phyloP scores from a whole-genome alignment of 2,888 invertebrate genomes.

The Drosophila parthenogenetica region DNA sequence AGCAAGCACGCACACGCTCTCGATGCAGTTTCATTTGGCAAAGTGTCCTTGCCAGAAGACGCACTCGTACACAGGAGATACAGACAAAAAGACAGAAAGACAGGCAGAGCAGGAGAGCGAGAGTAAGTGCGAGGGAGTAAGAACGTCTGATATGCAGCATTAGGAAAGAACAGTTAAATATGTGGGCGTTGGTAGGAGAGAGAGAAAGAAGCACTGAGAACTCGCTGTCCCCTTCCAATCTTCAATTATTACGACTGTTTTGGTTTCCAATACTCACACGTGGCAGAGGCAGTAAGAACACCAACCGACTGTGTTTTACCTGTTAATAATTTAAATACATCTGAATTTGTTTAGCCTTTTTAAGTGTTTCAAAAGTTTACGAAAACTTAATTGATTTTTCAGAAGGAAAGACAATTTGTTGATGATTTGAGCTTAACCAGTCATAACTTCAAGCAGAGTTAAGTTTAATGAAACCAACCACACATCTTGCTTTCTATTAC shows the following conservation, averaged over 20 bases:
- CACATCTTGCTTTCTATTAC: background rate
- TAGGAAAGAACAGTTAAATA: conserved; percentile 4
- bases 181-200: background rate
- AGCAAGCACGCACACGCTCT: background rate
- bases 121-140: background rate
- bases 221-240: background rate
- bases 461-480: background rate
- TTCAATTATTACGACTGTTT: conserved; percentile 61
- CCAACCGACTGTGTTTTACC: too few species aligned
- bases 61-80: conserved; percentile 23
- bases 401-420: too few species aligned
- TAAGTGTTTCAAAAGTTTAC: too few species aligned
- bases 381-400: too few species aligned
- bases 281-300: too few species aligned
- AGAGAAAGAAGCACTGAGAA: background rate
- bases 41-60: conserved; percentile 56
- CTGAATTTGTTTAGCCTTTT: too few species aligned
- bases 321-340: too few species aligned
- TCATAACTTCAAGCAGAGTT: too few species aligned
- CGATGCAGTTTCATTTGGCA: conserved; percentile 70
- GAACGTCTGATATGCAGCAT: conserved; percentile 24
- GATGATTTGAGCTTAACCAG: too few species aligned
- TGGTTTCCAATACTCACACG: conserved; percentile 37
- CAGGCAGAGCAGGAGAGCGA: conserved; percentile 2
- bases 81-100: conserved; percentile 11